phyloP scores from a whole-genome alignment of 2,888 invertebrate genomes.

The Pseudococcus jackbeardsleyi region DNA sequence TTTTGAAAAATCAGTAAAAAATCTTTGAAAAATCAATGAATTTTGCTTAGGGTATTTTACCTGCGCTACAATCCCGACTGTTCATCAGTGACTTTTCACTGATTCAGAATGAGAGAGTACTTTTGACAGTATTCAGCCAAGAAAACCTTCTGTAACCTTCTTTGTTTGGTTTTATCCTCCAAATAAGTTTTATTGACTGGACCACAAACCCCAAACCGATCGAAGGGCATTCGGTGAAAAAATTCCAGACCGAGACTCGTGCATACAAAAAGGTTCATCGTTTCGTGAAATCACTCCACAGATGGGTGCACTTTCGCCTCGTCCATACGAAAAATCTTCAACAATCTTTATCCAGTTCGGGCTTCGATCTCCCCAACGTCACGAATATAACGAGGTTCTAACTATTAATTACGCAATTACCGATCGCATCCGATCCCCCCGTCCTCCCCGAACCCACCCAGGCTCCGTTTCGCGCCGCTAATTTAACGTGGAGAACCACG shows the following conservation, averaged over 20 bases:
- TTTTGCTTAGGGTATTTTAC: no score
- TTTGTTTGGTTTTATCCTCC: no score
- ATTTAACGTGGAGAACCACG: neutral
- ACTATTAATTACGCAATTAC: constrained; percentile 48
- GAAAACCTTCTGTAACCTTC: no score
- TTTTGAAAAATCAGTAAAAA: no score
- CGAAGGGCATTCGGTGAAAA: neutral
- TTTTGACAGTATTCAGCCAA: no score
- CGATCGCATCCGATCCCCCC: neutral
- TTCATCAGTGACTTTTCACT: no score
- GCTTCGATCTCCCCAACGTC: neutral
- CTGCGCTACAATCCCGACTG: no score
- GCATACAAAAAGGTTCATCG: neutral
- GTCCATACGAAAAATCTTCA: neutral
- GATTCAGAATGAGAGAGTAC: no score
- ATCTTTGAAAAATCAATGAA: no score
- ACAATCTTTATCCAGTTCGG: neutral
- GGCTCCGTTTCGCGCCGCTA: neutral
- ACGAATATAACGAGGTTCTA: constrained; percentile 30
- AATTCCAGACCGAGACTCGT: neutral
- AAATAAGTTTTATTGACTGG: no score
- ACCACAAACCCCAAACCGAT: neutral
- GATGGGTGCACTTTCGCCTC: constrained; percentile 53
- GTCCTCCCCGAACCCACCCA: neutral
- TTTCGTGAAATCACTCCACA: constrained; percentile 6